Percentiles rank a stretch among this genome's conserved stretches.
phyloP scores from a whole-genome alignment of 2,113 vertebrate genomes.

The Erythrocercus mccallii region DNA sequence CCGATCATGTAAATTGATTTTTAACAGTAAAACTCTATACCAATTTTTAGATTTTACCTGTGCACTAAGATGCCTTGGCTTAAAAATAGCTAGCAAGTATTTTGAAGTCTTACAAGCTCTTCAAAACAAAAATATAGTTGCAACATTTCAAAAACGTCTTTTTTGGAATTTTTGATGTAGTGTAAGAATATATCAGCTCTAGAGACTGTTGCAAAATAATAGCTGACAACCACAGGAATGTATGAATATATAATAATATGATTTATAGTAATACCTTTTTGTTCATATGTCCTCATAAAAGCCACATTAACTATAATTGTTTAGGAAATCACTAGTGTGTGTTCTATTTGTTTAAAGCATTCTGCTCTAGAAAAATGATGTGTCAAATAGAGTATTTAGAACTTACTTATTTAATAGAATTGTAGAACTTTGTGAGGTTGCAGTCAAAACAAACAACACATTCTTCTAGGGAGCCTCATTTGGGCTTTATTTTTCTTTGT shows the following conservation, averaged over 20 bases:
- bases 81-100: background rate
- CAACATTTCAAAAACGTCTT: background rate
- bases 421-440: background rate
- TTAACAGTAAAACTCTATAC: background rate
- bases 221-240: background rate
- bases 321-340: background rate
- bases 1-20: background rate
- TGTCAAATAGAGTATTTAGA: background rate
- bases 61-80: background rate
- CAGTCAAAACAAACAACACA: background rate
- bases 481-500: background rate
- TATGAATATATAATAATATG: background rate
- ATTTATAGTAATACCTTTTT: background rate
- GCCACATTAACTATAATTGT: background rate
- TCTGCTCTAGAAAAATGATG: background rate
- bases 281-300: background rate
- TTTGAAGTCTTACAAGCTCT: background rate
- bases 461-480: background rate
- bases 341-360: slow-evolving; percentile 11
- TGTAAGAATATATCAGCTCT: background rate
- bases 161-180: background rate
- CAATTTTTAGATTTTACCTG: background rate
- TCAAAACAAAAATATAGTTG: background rate
- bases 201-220: background rate
- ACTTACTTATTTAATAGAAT: background rate